Base-by-base conservation (phyloP, 2,113 vertebrate genomes). In the Microcebus murinus region DNA sequence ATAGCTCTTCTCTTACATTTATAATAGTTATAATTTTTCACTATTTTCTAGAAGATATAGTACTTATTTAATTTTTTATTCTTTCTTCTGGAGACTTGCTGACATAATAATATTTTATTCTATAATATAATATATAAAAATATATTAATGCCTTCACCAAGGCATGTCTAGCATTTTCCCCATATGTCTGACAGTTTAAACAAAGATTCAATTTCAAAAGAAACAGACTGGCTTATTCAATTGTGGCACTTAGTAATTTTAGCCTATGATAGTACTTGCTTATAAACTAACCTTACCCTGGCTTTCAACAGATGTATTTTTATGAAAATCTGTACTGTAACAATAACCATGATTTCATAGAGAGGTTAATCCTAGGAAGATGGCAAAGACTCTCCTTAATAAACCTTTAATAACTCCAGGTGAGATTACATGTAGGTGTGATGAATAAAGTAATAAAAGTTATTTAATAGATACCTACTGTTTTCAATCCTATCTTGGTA, bases 261-360 rank as follows among this genome's bases (percentile, higher is more conserved):
- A 89, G 18, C 42, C 20, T 52, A 71, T n/a, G 4, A 61, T 71
- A n/a, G 9, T 42, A 87, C 59, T 89, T 73, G 42, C 25, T 68
- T 68, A 13, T 68, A 29, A 45, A 39, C 6, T 65, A 85, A 71
- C 80, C 61, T 80, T 73, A 80, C 50, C 17, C 39, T 85, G 57
- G 29, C 21, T 94, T 97, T 89, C 57, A 67, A 88, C 34, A 80
- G 34, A 94, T 74, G 9, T 92, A 73, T 79, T 55, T 74, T 67
- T 74, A 23, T 94, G 23, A 67, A 80, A 89, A 76, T 59, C 21
- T 68, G 11, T 59, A 67, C 17, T n/a, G 10, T 2, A 77, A 55
- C 25, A 63, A 57, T 87, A 90, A 73, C 8, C 1, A 73, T 67
- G 36, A 50, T 13, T 77, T 92, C 63, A 82, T 21, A 84, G 45